These are phyloP conservation scores for Hydrolagus affinis DNA, from an alignment of 2,113 vertebrate species.

Conservation along the genomic window DNA sequence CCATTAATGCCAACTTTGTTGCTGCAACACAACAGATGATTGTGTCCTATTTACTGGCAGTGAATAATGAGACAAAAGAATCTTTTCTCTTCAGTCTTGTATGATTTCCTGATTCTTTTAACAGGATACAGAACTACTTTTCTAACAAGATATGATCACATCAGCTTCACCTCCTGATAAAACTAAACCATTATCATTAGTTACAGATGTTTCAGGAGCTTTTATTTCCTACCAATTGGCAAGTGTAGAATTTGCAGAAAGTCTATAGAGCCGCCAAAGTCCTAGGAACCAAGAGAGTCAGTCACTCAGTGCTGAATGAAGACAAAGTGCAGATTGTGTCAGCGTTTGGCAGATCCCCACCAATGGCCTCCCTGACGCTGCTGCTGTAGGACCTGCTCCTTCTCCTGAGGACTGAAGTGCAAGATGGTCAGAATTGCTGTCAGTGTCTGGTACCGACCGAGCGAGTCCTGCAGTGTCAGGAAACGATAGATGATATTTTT, in stretches of 20 bases:
- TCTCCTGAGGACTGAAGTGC: slow-evolving; percentile 89
- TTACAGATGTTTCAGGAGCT: neutral
- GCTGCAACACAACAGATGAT: too few relatives aligned
- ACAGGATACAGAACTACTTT: neutral
- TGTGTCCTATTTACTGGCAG: too few relatives aligned
- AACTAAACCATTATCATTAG: neutral
- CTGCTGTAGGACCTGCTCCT: slow-evolving; percentile 56
- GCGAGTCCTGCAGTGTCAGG: slow-evolving; percentile 70
- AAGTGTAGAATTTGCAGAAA: neutral
- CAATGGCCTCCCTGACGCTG: slow-evolving; percentile 58
- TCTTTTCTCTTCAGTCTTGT: neutral
- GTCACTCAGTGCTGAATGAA: neutral
- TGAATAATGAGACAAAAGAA: neutral
- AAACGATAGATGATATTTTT: slow-evolving; percentile 86
- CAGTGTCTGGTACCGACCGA: slow-evolving; percentile 83
- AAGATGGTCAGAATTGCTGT: slow-evolving; percentile 81
- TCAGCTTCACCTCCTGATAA: neutral
- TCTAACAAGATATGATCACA: neutral
- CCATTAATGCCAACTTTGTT: too few relatives aligned
- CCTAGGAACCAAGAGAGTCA: neutral
- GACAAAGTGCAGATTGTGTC: neutral
- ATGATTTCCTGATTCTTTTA: neutral
- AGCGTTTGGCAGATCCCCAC: slow-evolving; percentile 59
- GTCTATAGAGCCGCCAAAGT: neutral
- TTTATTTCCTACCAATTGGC: neutral